phyloP scores from a whole-genome alignment of 37 sponge, comb jelly and placozoan genomes.

The Amphimedon queenslandica region DNA sequence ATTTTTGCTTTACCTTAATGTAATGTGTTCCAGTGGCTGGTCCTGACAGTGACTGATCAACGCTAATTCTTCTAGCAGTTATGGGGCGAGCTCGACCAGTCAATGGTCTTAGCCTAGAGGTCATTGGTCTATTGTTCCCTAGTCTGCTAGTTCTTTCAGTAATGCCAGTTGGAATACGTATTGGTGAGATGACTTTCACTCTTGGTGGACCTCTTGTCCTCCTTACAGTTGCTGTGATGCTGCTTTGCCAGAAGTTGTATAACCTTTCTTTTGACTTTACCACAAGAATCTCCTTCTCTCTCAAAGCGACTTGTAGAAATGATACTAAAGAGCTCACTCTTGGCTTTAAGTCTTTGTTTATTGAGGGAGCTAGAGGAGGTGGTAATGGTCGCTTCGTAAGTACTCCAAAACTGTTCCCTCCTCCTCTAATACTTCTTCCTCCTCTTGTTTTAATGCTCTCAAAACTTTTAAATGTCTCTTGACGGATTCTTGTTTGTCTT shows the following conservation, averaged over 20 bases:
- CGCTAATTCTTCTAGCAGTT: slow-evolving; percentile 16
- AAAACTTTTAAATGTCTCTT: slow-evolving; percentile 7
- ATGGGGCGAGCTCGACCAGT: slow-evolving; percentile 49
- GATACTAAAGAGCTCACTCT: neutral
- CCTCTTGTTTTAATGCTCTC: neutral
- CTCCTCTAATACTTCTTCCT: neutral
- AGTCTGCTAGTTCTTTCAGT: slow-evolving; percentile 21
- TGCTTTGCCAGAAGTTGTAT: slow-evolving; percentile 67
- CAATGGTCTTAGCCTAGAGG: slow-evolving; percentile 58
- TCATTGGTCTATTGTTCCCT: slow-evolving; percentile 33
- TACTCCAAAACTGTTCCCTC: neutral
- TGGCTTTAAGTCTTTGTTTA: slow-evolving; percentile 7
- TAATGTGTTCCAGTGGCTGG: slow-evolving; percentile 52
- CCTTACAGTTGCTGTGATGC: slow-evolving; percentile 56
- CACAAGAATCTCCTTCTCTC: slow-evolving; percentile 60
- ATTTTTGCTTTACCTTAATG: slow-evolving; percentile 34
- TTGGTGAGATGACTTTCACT: slow-evolving; percentile 68
- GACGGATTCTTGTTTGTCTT: slow-evolving; percentile 6
- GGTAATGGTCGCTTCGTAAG: neutral
- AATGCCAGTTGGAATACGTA: slow-evolving; percentile 61
- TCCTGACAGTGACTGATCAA: slow-evolving; percentile 30
- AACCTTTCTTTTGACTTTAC: slow-evolving; percentile 50
- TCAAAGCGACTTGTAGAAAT: slow-evolving; percentile 61
- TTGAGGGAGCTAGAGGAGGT: neutral
- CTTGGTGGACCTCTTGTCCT: slow-evolving; percentile 48